These are phyloP conservation scores for Gopherus evgoodei DNA, from an alignment of 2,113 vertebrate genomes.

Conservation along the genomic window DNA sequence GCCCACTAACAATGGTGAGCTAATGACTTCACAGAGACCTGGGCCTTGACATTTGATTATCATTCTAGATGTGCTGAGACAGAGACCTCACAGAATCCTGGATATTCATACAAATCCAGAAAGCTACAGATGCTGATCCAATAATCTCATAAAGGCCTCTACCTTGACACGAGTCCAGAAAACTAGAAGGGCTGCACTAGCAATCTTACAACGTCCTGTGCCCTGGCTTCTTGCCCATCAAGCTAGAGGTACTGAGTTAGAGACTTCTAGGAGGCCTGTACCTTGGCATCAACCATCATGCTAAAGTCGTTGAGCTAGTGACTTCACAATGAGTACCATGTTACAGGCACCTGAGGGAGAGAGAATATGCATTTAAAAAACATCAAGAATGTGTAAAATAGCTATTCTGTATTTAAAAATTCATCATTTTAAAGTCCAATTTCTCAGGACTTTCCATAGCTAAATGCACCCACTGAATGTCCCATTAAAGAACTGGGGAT, in stretches of 20 bases:
- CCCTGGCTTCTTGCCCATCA: constrained; percentile 11
- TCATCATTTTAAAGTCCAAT: neutral
- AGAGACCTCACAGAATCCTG: constrained; percentile 13
- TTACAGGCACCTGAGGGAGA: neutral
- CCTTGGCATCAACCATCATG: neutral
- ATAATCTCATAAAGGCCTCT: constrained; percentile 6
- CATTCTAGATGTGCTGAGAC: neutral
- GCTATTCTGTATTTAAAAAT: neutral
- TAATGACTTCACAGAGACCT: constrained; percentile 14
- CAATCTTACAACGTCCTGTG: neutral
- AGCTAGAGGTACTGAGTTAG: neutral
- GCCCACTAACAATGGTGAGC: constrained; percentile 19
- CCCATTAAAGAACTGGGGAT: neutral
- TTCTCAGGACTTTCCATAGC: neutral
- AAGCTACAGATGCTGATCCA: constrained; percentile 2
- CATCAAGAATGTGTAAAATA: neutral
- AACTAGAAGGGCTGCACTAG: neutral
- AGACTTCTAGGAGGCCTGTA: constrained; percentile 42
- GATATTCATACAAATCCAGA: neutral
- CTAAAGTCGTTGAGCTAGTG: neutral
- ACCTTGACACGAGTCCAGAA: constrained; percentile 40
- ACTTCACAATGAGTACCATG: neutral
- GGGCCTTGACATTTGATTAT: neutral
- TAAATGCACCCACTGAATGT: neutral
- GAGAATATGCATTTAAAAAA: neutral